Conservation (phyloP, 2,797 vertebrate genomes). For the Esox lucius region DNA sequence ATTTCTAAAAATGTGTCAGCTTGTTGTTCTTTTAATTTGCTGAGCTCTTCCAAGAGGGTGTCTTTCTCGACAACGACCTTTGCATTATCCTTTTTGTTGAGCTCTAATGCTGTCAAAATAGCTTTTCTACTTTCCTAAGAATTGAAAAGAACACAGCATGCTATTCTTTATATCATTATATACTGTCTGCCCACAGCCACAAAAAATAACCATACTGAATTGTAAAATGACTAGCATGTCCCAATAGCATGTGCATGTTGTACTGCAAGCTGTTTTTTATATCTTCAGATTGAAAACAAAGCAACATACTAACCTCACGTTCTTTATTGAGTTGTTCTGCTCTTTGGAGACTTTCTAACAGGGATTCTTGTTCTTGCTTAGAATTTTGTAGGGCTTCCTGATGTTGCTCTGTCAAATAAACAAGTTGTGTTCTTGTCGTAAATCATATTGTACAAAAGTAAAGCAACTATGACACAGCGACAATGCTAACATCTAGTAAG, state of each 20-base stretch:
- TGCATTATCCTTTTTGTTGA: slow-evolving; percentile 11
- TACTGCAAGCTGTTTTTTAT: neutral
- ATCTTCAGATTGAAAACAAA: slow-evolving; percentile 29
- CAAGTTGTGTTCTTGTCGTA: neutral
- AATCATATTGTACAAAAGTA: neutral
- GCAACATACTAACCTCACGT: slow-evolving; percentile 72
- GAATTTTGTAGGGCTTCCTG: slow-evolving; percentile 73
- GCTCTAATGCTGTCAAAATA: neutral
- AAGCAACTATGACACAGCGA: neutral
- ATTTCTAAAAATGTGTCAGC: slow-evolving; percentile 68
- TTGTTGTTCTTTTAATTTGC: slow-evolving; percentile 69
- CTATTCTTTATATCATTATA: neutral
- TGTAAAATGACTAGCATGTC: neutral
- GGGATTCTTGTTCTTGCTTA: slow-evolving; percentile 68
- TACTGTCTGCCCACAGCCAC: neutral
- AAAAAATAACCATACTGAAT: neutral
- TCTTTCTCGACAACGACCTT: neutral
- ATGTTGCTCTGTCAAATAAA: slow-evolving; percentile 70
- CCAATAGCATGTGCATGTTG: neutral
- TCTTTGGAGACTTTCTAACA: slow-evolving; percentile 77
- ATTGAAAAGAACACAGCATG: neutral
- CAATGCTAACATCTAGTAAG: neutral
- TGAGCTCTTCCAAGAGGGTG: slow-evolving; percentile 68
- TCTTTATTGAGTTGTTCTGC: slow-evolving; percentile 72
- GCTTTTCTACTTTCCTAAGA: slow-evolving; percentile 5